Base-by-base conservation (phyloP, 2,113 vertebrate genomes). In the Trematomus loennbergii region DNA sequence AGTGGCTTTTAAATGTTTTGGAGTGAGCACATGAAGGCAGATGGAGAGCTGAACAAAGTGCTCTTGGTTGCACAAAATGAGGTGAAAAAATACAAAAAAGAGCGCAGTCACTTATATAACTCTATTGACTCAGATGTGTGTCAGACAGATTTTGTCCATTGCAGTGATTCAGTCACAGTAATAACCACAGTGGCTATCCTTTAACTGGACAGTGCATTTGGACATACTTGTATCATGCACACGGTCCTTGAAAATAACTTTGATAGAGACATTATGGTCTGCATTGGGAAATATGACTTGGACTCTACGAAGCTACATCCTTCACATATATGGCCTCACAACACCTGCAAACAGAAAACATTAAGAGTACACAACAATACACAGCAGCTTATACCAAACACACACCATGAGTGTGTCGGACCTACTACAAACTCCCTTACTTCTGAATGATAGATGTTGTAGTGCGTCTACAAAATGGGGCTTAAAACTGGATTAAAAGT, bases 141-240 rank as follows among this genome's bases (percentile, higher is more conserved):
- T 15, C 8, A 1, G 45, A n/a, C 5, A 73, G 1, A 40, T 69
- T n/a, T 40, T 40, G 5, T 1, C 6, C 36, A 8, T 7, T 60
- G 4, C 20, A 43, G 16, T 15, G 12, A 62, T 60, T 60, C 22
- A 60, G 16, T 43, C 11, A 22, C 45, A 12, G 52, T 45, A 29
- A 55, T 22, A 46, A 3, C 61, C 2, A 62, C 36, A 17, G 12
- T 16, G 20, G 3, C 8, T 61, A 6, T 52, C 40, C 33, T 65
- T 52, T 29, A 58, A 20, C 5, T 10, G 29, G 29, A 29, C 29
- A 29, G 29, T 46, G 29, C 52, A 48, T 54, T 17, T 58, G 55
- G 40, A 60, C 7, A 13, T 50, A 52, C 25, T 58, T 50, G 22
- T 61, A 45, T 70, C n/a, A 12, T 75, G 65, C 59, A 58, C 40